Conservation (phyloP, 92 coral and sea anemone genomes). For the Porites lobata region DNA sequence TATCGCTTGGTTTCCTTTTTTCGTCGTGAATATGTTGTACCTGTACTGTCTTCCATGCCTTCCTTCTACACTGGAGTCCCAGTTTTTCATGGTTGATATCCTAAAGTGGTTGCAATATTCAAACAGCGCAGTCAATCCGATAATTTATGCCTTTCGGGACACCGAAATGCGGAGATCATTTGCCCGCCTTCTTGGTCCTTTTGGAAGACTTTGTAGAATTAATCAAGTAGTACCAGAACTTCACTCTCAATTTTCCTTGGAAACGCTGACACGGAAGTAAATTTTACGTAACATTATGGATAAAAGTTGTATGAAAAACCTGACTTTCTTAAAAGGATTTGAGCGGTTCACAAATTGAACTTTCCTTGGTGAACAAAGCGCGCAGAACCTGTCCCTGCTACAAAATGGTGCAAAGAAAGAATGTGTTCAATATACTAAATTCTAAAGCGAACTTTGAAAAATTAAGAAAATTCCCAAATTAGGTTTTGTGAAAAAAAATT, state of each 20-base stretch:
- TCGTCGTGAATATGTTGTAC: constrained; percentile 67
- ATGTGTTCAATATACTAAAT: too few species aligned
- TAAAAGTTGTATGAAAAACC: background rate
- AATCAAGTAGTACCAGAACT: constrained; percentile 19
- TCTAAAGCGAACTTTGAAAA: too few species aligned
- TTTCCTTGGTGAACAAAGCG: too few species aligned
- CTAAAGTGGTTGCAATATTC: constrained; percentile 93
- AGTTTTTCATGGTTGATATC: constrained; percentile 63
- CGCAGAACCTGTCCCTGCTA: too few species aligned
- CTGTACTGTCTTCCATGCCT: constrained; percentile 53
- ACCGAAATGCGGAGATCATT: constrained; percentile 80
- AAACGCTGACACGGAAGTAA: constrained; percentile 4
- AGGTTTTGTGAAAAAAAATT: too few species aligned
- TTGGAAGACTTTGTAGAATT: constrained; percentile 13
- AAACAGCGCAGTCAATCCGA: constrained; percentile 92
- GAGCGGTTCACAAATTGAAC: too few species aligned
- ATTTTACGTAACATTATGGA: background rate
- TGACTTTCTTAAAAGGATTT: background rate
- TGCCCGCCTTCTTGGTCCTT: constrained; percentile 37
- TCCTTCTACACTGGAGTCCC: constrained; percentile 41
- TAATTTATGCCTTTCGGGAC: constrained; percentile 90
- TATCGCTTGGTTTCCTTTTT: constrained; percentile 90
- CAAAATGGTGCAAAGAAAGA: too few species aligned
- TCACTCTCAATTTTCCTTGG: background rate
- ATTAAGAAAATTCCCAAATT: too few species aligned